Evolutionary conservation across 2,888 invertebrate genomes (phyloP), one percentile per base, ranked within the genome.

Genomic region (Cyaniris semiargus): DNA sequence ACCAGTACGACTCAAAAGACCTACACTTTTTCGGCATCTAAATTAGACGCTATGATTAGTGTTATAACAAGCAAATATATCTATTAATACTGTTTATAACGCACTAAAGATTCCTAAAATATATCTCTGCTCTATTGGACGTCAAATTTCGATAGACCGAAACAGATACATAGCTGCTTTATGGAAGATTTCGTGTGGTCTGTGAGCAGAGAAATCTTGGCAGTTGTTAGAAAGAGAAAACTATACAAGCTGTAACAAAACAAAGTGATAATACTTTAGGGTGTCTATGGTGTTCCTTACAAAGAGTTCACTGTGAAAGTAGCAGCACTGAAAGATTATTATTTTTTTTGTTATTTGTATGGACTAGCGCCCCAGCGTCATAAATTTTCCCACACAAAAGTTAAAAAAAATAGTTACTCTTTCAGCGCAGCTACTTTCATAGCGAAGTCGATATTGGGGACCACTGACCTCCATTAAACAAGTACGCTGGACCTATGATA

Each of bases 71-170:
- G 66, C 66, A 66, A 53, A 66, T 66, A 31, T 15, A 15, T 27
- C 13, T 31, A 66, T 66, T 38, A 72, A 74, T 74, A 74, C 74
- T 74, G 74, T 74, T 74, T 53, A 74, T 53, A 23, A 74, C 23
- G 74, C 53, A 48, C 74, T 74, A 74, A 74, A 74, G 48, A 74
- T 74, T 72, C 27, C 27, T 48, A 48, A 53, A 53, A 48, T 53
- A 74, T 53, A 53, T 74, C 13, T 74, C 74, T 74, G 74, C 48
- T 74, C 48, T 48, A 74, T 27, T 74, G 74, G 74, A 74, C 74
- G 74, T 48, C 48, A 74, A 53, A 74, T 53, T 74, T 74, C 48
- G 74, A 48, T 74, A 74, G 44, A 72, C 72, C 15, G 15, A 27
- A 23, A 66, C 27, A 66, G 53, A 53, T 53, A 48, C 27, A 74